Evolutionary conservation across 2,888 invertebrate genomes (phyloP), one percentile per base, ranked within the genome.

Genomic region (Coleophora flavipennella): DNA sequence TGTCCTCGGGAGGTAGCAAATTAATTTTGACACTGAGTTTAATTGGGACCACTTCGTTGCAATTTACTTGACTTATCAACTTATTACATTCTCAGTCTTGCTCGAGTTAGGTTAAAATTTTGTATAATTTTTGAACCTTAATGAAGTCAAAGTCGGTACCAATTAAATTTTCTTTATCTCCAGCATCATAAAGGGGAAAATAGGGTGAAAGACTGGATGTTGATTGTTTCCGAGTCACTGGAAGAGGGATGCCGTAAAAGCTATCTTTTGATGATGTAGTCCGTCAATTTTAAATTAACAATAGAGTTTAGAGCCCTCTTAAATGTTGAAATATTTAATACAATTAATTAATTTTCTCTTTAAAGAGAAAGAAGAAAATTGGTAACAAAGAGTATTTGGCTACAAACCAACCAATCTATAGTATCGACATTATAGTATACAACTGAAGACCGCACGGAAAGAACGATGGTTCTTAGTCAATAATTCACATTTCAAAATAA

Each of bases 21-120:
- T 71, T 67, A 60, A 70, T 67, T 68, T 60, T 55, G 57, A 61
- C 62, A 59, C 59, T 55, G 56, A 53, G 50, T 50, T 50, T 53
- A 51, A 49, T 51, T 50, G 54, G 53, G 2, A 58, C 58, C 61
- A 64, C 66, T 67, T 69, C 60, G 67, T 68, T 67, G 64, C 66
- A 67, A 67, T 70, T 64, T 59, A 57, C 56, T 52, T 57, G 62
- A 64, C 60, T 68, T 4, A 20, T 20, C 20, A 20, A 20, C 20
- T 6, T 63, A 65, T 64, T 60, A 64, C 49, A 55, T 48, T 49
- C n/a, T 34, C 46, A 38, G 50, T 47, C 49, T 49, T 33, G 9
- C 11, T 13, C 9, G 14, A 20, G 3, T 33, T 11, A 20, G 14
- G 20, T 20, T 20, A 20, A 20, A 20, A 20, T 20, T 20, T 20